Evolutionary conservation across 2,888 invertebrate genomes (phyloP).

Genomic region (Amphipyra berbera): DNA sequence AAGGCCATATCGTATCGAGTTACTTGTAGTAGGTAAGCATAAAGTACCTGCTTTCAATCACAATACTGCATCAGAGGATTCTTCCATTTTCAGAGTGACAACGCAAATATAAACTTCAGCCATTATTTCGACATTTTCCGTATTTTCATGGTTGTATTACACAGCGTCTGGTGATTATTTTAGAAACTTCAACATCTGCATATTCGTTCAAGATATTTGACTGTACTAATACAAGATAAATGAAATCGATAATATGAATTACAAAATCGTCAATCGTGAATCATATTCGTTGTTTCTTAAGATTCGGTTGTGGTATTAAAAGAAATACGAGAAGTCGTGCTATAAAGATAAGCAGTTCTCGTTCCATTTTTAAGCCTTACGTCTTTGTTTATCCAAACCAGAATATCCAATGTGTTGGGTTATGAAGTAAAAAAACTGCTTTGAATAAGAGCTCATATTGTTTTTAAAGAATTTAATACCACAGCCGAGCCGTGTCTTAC

Average conservation of each 20-base stretch:
- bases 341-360: not conserved
- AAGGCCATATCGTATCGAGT: conserved; percentile 75
- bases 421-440: conserved; percentile 6
- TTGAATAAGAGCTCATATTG: not conserved
- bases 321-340: not conserved
- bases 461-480: conserved; percentile 55
- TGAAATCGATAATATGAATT: conserved; percentile 41
- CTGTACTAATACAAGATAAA: conserved; percentile 41
- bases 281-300: conserved; percentile 68
- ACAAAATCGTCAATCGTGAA: conserved; percentile 58
- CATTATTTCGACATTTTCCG: conserved; percentile 13
- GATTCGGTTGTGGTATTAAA: conserved; percentile 61
- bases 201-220: conserved; percentile 33
- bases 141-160: conserved; percentile 5
- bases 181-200: conserved; percentile 20
- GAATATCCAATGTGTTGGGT: not conserved
- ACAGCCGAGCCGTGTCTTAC: conserved; percentile 59
- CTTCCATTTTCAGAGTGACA: conserved; percentile 24
- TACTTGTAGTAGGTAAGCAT: conserved; percentile 52
- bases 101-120: conserved; percentile 28
- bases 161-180: conserved; percentile 11
- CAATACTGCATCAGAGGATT: conserved; percentile 33
- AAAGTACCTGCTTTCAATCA: conserved; percentile 42
- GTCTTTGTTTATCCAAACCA: conserved; percentile 5
- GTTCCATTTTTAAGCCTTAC: not conserved